phyloP scores from a whole-genome alignment of 1,140 invertebrate genomes.

The Latrodectus geometricus region DNA sequence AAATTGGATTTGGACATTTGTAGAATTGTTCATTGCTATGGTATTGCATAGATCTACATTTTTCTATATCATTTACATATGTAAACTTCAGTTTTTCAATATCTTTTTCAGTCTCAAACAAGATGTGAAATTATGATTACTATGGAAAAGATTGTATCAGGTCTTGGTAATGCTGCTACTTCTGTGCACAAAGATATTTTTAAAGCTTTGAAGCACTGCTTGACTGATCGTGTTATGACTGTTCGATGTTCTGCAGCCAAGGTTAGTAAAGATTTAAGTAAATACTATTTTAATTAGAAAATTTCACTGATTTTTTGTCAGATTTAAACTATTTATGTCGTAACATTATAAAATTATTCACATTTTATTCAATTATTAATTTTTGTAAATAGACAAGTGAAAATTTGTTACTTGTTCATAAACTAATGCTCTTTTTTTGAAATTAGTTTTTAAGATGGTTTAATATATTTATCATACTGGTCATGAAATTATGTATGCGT shows the following conservation, averaged over 20 bases:
- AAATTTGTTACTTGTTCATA: too few relatives aligned
- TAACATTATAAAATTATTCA: too few relatives aligned
- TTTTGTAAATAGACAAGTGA: too few relatives aligned
- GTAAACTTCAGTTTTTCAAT: background rate
- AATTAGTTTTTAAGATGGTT: too few relatives aligned
- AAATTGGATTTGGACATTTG: background rate
- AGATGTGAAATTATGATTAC: conserved; percentile 97
- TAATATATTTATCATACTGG: too few relatives aligned
- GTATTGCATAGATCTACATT: background rate
- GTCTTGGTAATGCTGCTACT: conserved; percentile 88
- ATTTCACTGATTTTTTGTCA: too few relatives aligned
- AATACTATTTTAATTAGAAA: too few relatives aligned
- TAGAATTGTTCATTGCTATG: background rate
- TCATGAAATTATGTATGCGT: too few relatives aligned
- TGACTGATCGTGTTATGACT: conserved; percentile 90
- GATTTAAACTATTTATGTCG: too few relatives aligned
- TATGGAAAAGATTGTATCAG: conserved; percentile 89
- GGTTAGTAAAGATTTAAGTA: conserved; percentile 69
- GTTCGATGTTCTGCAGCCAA: conserved; percentile 88
- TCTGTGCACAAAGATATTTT: conserved; percentile 93
- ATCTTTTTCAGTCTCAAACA: conserved; percentile 80
- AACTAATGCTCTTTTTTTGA: too few relatives aligned
- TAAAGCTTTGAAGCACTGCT: conserved; percentile 84
- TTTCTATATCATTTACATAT: background rate
- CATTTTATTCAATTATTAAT: too few relatives aligned